Evolutionary conservation across 2,888 invertebrate species (phyloP).

Genomic region (Drosophila borborema): DNA sequence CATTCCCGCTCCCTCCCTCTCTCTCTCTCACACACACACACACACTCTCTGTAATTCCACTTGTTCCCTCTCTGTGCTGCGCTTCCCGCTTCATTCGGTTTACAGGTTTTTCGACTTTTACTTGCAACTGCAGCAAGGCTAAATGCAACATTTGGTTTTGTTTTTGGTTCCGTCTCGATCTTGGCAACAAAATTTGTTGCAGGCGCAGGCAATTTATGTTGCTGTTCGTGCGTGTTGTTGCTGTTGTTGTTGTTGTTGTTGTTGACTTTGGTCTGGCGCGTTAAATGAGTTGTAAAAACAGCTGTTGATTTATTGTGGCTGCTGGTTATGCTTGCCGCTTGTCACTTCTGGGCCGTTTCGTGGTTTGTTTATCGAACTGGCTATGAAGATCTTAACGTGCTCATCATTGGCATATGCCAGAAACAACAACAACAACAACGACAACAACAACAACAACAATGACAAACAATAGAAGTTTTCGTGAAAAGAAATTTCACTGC

Average conservation of each 20-base stretch:
- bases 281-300: constrained; percentile 62
- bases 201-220: constrained; percentile 30
- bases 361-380: constrained; percentile 53
- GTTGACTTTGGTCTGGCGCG: constrained; percentile 25
- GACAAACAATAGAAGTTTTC: constrained; percentile 60
- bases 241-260: constrained; percentile 2
- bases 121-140: constrained; percentile 67
- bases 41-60: neutral
- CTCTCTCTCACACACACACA: neutral
- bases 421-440: constrained; percentile 20
- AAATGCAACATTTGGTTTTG: constrained; percentile 27
- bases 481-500: constrained; percentile 66
- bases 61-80: neutral
- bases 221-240: constrained; percentile 8
- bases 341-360: constrained; percentile 36
- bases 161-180: constrained; percentile 48
- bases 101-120: constrained; percentile 79
- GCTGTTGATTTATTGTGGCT: constrained; percentile 49
- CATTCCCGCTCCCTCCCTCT: neutral
- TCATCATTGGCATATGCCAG: constrained; percentile 34
- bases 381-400: constrained; percentile 32
- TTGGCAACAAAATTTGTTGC: constrained; percentile 39
- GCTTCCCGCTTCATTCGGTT: constrained; percentile 6
- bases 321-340: constrained; percentile 16
- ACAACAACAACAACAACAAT: constrained; percentile 11